Conservation (phyloP, 2,888 invertebrate species). For the Periphyllus acericola region DNA sequence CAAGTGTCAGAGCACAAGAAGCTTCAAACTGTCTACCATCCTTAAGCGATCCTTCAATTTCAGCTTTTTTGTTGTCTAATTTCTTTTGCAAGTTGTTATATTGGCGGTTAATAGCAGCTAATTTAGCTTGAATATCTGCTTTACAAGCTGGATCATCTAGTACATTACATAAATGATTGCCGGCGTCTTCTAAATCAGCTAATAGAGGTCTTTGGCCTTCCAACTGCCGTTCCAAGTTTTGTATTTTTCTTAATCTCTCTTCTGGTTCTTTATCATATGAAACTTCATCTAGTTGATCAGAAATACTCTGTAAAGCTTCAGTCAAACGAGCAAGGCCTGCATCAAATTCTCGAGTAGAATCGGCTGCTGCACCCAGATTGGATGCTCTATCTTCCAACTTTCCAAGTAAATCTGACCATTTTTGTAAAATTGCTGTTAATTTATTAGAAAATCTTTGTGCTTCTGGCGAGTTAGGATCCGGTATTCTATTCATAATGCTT, state of each 20-base stretch:
- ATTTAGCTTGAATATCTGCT: slow-evolving; percentile 89
- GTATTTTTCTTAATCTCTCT: slow-evolving; percentile 84
- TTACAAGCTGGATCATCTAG: slow-evolving; percentile 89
- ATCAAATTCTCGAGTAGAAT: slow-evolving; percentile 92
- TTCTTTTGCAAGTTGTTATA: slow-evolving; percentile 90
- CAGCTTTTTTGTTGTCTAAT: slow-evolving; percentile 87
- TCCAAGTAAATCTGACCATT: slow-evolving; percentile 71
- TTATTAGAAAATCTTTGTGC: slow-evolving; percentile 77
- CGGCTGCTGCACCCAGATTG: slow-evolving; percentile 89
- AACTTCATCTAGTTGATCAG: slow-evolving; percentile 86
- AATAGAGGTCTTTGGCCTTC: slow-evolving; percentile 89
- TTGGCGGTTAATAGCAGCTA: slow-evolving; percentile 86
- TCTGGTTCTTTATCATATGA: slow-evolving; percentile 84
- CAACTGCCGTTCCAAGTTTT: slow-evolving; percentile 83
- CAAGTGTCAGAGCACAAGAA: slow-evolving; percentile 86
- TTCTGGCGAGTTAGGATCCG: slow-evolving; percentile 71
- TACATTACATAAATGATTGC: slow-evolving; percentile 86
- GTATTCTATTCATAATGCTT: slow-evolving; percentile 74
- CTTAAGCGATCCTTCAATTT: slow-evolving; percentile 78
- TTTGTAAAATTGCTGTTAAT: slow-evolving; percentile 76
- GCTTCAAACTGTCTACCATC: slow-evolving; percentile 92
- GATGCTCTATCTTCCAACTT: slow-evolving; percentile 89
- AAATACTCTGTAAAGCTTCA: slow-evolving; percentile 87
- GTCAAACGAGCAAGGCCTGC: slow-evolving; percentile 84
- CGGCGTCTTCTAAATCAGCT: slow-evolving; percentile 89